Base-by-base conservation (phyloP, 2,797 vertebrate species). In the Chelonia mydas region DNA sequence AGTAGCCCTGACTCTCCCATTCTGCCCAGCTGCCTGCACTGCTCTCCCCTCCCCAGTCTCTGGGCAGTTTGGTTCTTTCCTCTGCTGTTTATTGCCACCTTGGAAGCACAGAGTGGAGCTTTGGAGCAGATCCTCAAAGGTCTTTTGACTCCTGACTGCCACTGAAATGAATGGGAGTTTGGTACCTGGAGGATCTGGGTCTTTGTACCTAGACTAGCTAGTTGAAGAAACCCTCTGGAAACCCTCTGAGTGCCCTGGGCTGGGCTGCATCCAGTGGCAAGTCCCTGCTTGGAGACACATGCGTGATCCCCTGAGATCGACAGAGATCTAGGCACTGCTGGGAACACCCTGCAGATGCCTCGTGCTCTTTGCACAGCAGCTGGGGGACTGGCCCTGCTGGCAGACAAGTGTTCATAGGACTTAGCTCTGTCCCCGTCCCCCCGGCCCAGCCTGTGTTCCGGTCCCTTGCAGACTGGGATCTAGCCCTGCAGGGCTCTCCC, bases 381-480 rank as follows among this genome's bases (percentile, higher is more conserved):
- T 37, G 61, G 17, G 17, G 33, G 61, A 5, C 17, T 11, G 61
- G n/a, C 61, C 61, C n/a, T 68, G 61, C 61, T 21, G 33, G 61
- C 17, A 21, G 61, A 37, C 33, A 21, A 17, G n/a, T 21, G 13
- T 7, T 31, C 7, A 4, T 16, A 7, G 7, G 28, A 61, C 59
- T 16, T 3, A 8, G 31, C 59, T 16, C 31, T 3, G 13, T 3
- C 8, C 50, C 5, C 5, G 3, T 31, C 10, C 11, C 59, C 13
- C 15, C 12, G 3, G 5, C 11, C 59, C 37, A 37, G 47, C 49
- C 57, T 19, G 9, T 19, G 16, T 21, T 19, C n/a, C n/a, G 4
- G 65, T 68, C 65, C 65, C 65, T 4, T 59, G 12, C 57, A 13
- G 6, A 68, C 17, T 1, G n/a, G 65, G 65, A 21, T 5, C 33